Percentiles rank a stretch among this genome's conserved stretches.
Evolutionary conservation across 2,797 vertebrate genomes (phyloP).

Genomic region (Margarornis squamiger): DNA sequence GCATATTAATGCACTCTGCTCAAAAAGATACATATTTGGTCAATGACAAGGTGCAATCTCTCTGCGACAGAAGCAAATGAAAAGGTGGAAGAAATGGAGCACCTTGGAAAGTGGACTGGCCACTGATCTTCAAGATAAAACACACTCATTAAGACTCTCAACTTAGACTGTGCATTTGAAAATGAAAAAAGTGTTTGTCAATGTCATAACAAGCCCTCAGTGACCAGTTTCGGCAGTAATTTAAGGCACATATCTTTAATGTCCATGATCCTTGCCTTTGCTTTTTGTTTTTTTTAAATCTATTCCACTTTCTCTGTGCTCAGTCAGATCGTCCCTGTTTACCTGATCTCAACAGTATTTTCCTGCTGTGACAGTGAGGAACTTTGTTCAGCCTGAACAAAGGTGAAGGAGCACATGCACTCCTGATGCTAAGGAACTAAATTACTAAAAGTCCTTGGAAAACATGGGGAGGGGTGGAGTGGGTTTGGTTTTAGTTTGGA

Average conservation of each 20-base stretch:
- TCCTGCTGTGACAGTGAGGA: not conserved
- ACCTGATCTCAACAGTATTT: not conserved
- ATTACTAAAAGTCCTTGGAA: not conserved
- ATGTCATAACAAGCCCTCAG: not conserved
- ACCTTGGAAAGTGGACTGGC: not conserved
- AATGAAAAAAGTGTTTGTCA: not conserved
- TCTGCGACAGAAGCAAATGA: constrained; percentile 2
- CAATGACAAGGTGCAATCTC: not conserved
- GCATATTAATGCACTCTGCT: constrained; percentile 53
- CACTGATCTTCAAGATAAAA: constrained; percentile 54
- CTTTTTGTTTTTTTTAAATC: not conserved
- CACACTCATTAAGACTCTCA: constrained; percentile 16
- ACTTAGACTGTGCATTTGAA: not conserved
- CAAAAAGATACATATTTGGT: not conserved
- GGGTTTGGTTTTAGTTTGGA: not conserved
- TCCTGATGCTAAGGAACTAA: not conserved
- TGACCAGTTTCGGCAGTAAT: not conserved
- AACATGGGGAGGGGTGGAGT: too few species aligned
- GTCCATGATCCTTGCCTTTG: not conserved
- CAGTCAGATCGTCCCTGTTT: not conserved
- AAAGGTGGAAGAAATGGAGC: constrained; percentile 18
- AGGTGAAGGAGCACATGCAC: not conserved
- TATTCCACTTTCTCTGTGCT: not conserved
- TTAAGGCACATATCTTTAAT: not conserved
- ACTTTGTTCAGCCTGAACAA: not conserved